These are phyloP conservation scores for Pocota personata DNA, from an alignment of 2,888 invertebrate genomes.

Conservation along the genomic window DNA sequence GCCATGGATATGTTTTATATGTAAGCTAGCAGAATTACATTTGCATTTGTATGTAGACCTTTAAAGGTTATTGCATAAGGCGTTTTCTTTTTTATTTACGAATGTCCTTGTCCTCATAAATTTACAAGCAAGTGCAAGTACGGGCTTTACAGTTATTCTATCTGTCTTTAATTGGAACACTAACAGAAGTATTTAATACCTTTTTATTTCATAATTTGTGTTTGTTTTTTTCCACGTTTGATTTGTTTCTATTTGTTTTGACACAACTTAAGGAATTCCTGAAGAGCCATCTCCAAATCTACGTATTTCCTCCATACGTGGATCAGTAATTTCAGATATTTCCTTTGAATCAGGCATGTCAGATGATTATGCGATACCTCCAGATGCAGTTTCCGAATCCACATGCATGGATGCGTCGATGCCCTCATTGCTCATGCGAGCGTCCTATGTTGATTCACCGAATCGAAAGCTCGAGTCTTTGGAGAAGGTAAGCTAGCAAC, in stretches of 20 bases:
- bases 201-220: background rate
- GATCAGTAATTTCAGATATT: conserved; percentile 88
- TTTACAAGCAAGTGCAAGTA: no score
- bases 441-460: conserved; percentile 85
- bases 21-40: no score
- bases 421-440: conserved; percentile 86
- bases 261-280: conserved; percentile 57
- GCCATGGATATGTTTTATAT: no score
- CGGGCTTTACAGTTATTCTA: no score
- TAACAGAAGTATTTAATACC: background rate
- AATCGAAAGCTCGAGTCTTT: conserved; percentile 89
- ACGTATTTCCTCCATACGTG: conserved; percentile 80
- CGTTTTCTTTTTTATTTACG: no score
- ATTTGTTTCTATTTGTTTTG: conserved; percentile 37
- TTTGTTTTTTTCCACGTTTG: conserved; percentile 21
- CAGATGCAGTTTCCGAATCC: conserved; percentile 94
- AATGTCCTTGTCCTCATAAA: no score
- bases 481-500: conserved; percentile 86
- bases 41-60: no score
- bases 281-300: conserved; percentile 75
- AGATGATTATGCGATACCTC: conserved; percentile 98
- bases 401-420: conserved; percentile 91
- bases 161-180: background rate
- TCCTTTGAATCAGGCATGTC: conserved; percentile 97
- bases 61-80: no score